Evolutionary conservation across 2,888 invertebrate genomes (phyloP).

Genomic region (Sinopyrophorus schimmeli): DNA sequence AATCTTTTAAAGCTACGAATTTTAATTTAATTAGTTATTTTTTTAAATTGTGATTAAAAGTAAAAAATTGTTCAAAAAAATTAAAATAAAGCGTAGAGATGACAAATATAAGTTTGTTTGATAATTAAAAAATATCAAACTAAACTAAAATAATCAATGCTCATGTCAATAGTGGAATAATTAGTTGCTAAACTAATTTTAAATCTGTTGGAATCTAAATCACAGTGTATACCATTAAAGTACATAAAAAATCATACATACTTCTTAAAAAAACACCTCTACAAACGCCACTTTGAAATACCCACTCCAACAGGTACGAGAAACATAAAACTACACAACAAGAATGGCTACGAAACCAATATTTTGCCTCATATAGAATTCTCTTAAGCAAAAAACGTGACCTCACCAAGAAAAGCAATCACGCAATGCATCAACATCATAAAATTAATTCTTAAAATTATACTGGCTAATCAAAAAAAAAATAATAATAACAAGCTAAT

Average conservation of each 20-base stretch:
- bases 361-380: no score
- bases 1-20: no score
- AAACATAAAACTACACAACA: no score
- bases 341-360: constrained; percentile 8
- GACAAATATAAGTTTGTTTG: no score
- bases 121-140: no score
- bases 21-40: no score
- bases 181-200: constrained; percentile 1
- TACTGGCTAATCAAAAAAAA: constrained; percentile 10
- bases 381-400: neutral
- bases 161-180: neutral
- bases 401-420: constrained; percentile 6
- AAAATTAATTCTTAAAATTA: constrained; percentile 9
- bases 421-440: constrained; percentile 10
- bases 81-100: no score
- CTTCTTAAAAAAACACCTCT: neutral
- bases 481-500: constrained; percentile 2
- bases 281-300: neutral
- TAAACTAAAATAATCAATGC: no score
- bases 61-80: no score
- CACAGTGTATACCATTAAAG: constrained; percentile 18
- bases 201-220: constrained; percentile 12
- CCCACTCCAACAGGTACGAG: no score
- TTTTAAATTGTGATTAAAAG: no score
- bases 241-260: constrained; percentile 9